Conservation (phyloP, 1,140 invertebrate genomes). For the Cataglyphis hispanica region DNA sequence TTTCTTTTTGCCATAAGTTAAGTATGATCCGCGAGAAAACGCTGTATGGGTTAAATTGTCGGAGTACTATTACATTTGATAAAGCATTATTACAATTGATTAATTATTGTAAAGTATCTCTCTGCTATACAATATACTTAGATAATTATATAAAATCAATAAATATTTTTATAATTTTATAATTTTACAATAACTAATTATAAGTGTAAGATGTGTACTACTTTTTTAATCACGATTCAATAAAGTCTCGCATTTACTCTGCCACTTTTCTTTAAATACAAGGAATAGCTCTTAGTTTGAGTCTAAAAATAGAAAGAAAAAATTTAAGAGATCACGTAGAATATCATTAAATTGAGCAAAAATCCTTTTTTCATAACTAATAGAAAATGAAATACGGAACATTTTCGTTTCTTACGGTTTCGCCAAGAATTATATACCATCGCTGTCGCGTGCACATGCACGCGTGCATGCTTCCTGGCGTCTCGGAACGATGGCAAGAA, state of each 20-base stretch:
- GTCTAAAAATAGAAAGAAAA: too few species aligned
- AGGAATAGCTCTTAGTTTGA: too few species aligned
- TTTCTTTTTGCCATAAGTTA: slow-evolving; percentile 1
- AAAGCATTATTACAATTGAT: background rate
- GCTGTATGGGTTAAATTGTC: background rate
- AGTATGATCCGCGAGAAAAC: background rate
- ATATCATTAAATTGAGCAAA: background rate
- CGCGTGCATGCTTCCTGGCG: background rate
- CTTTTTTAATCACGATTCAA: too few species aligned
- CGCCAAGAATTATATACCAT: background rate
- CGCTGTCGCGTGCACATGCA: slow-evolving; percentile 7
- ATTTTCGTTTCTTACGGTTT: background rate
- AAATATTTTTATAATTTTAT: background rate
- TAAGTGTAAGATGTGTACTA: too few species aligned
- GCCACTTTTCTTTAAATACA: too few species aligned
- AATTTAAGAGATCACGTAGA: too few species aligned
- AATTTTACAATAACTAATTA: too few species aligned
- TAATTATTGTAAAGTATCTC: background rate
- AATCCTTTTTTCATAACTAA: background rate
- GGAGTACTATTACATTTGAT: background rate
- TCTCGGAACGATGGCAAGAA: background rate
- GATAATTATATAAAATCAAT: background rate
- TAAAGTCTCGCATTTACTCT: too few species aligned
- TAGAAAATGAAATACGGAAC: slow-evolving; percentile 5
- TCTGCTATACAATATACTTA: background rate